Evolutionary conservation across 2,888 invertebrate genomes (phyloP), one percentile per base, ranked within the genome.

Genomic region (Caenorhabditis sp.): DNA sequence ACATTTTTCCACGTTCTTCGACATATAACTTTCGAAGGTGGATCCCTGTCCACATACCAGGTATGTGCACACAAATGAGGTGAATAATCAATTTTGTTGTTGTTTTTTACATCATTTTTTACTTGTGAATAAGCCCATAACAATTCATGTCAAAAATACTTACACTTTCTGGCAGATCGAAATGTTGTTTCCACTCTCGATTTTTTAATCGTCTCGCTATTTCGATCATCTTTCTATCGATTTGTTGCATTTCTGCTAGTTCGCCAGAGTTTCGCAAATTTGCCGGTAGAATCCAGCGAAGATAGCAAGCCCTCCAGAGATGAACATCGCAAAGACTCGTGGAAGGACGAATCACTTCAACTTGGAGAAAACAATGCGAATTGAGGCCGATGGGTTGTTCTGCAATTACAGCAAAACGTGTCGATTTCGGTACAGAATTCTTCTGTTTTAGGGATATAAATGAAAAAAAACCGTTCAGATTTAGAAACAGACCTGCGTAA

Each of bases 291-390:
- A 77, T 75, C 80, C 80, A 82, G 63, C 82, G 53, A 26, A 78
- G 62, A 62, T 79, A 82, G 62, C 80, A 80, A 14, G 75, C 79
- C 5, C 64, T 63, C 82, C 82, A 82, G 17, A 81, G 49, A 19
- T 66, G 64, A 23, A 82, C 54, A 37, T 82, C 75, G 27, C 69
- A 58, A 1, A 66, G 58, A 0, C 62, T 36, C 3, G 73, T 72
- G 1, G 80, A 80, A 5, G 82, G 80, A 12, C 79, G 78, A 26
- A 81, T 72, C 27, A 68, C 24, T 57, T 71, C 71, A 17, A 57
- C 57, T 61, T 58, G 66, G 14, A 71, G 23, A 36, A 19, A 54
- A 0, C 65, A 19, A 1, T 2, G 50, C 0, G 55, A 62, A 17
- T 43, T 43, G 14, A 43, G 43, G 3, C 43, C 43, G n/a, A 70